Base-by-base conservation (phyloP, 2,113 vertebrate genomes). In the Pipa parva region DNA sequence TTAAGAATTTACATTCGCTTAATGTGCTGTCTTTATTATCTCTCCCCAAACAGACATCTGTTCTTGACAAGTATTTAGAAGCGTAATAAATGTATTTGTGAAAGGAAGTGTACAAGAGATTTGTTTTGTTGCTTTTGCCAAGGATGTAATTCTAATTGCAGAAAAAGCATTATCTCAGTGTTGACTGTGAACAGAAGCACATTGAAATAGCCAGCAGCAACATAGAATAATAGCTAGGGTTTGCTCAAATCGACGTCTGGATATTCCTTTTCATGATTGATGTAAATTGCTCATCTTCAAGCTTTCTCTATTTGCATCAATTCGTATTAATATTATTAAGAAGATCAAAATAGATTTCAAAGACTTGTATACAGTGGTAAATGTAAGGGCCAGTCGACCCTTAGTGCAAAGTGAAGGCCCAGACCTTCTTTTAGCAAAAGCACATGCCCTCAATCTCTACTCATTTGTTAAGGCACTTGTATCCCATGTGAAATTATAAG, bases 51-150 rank as follows among this genome's bases (percentile, higher is more conserved):
- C 62, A 55, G 62, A 42, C 26, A 36, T 63, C 39, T 24, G 22
- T n/a, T 24, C 15, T 21, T 36, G 42, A 21, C 28, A 51, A 27
- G 36, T n/a, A 31, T 58, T 58, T 58, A 37, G 31, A 21, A 9
- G 18, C 3, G 27, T 37, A 64, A 64, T 63, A 63, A 33, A 52
- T 64, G 12, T 18, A 27, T 24, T 52, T 42, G 24, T n/a, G 15
- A 18, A 26, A 42, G 27, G 48, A 39, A 37, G 45, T 25, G 12
- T 55, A 54, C 21, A 28, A 4, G 15, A 54, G 24, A 4, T 3
- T 24, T 7, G 4, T 37, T 39, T n/a, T n/a, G 28, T 51, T 45
- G 24, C 25, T 25, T 24, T 20, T 33, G 33, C 39, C 17, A 21
- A 39, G 24, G 17, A 54, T 36, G 26, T 8, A 29, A 25, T 54